Conservation (phyloP, 2,797 vertebrate genomes). For the Acipenser oxyrinchus region DNA sequence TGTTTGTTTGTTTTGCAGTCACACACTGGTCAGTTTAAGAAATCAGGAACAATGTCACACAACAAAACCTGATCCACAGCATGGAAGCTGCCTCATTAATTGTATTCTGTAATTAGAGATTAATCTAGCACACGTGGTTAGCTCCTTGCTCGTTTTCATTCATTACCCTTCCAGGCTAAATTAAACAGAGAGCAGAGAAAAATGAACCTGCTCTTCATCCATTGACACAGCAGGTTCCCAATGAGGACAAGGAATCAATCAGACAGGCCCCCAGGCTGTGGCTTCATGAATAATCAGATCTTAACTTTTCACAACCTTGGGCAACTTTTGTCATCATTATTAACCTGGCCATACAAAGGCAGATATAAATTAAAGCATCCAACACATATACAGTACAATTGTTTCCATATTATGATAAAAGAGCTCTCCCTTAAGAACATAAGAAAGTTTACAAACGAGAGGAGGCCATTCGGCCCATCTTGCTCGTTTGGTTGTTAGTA, state of each 20-base stretch:
- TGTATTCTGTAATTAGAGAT: conserved; percentile 43
- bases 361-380: no score
- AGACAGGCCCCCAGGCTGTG: conserved; percentile 9
- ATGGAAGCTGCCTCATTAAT: conserved; percentile 10
- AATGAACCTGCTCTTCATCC: conserved; percentile 15
- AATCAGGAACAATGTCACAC: background rate
- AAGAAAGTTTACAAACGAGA: no score
- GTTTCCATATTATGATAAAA: no score
- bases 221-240: conserved; percentile 10
- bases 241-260: conserved; percentile 27
- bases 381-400: no score
- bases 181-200: conserved; percentile 25
- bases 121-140: conserved; percentile 35
- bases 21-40: background rate
- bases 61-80: background rate
- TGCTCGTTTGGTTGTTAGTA: no score
- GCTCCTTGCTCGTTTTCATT: conserved; percentile 34
- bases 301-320: conserved; percentile 37
- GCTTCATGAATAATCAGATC: conserved; percentile 22
- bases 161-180: conserved; percentile 32
- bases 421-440: no score
- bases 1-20: background rate
- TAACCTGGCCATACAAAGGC: no score
- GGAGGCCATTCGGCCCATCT: no score
- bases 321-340: conserved; percentile 25